These are phyloP conservation scores for Larimichthys crocea DNA, from an alignment of 2,113 vertebrate species.

Conservation along the genomic window DNA sequence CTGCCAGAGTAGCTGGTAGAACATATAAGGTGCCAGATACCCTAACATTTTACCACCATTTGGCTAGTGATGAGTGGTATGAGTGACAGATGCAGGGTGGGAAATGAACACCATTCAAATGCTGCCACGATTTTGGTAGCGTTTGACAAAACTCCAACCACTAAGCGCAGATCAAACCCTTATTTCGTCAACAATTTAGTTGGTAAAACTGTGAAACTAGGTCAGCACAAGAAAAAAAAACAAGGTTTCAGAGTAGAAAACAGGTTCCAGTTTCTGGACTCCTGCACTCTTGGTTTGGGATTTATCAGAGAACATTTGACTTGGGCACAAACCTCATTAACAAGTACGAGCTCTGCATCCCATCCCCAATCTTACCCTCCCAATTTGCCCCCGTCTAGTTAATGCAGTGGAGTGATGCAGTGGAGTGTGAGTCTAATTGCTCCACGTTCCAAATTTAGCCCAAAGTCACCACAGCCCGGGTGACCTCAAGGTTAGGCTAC, in stretches of 20 bases:
- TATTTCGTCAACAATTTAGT: not conserved
- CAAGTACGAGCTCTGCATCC: constrained; percentile 24
- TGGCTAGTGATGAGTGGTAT: constrained; percentile 11
- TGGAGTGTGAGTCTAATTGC: constrained; percentile 65
- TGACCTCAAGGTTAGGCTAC: constrained; percentile 71
- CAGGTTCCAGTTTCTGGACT: not conserved
- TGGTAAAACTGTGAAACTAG: not conserved
- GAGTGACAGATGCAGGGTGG: constrained; percentile 18
- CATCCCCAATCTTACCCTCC: not conserved
- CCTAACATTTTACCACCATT: constrained; percentile 3
- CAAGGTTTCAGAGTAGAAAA: not conserved
- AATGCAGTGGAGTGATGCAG: constrained; percentile 52
- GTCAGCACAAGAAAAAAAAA: not conserved
- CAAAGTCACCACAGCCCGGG: constrained; percentile 64
- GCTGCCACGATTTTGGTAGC: not conserved
- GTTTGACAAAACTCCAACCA: not conserved
- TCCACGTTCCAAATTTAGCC: constrained; percentile 73
- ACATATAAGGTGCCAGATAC: constrained; percentile 18
- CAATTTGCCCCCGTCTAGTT: constrained; percentile 15
- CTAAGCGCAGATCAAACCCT: not conserved
- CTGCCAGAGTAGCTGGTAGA: constrained; percentile 9
- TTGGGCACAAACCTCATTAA: constrained; percentile 1
- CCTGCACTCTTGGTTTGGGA: not conserved
- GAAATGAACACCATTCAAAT: constrained; percentile 23
- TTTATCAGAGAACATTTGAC: not conserved